Conservation (phyloP, 2,797 vertebrate genomes). For the Diglossa cyanea region DNA sequence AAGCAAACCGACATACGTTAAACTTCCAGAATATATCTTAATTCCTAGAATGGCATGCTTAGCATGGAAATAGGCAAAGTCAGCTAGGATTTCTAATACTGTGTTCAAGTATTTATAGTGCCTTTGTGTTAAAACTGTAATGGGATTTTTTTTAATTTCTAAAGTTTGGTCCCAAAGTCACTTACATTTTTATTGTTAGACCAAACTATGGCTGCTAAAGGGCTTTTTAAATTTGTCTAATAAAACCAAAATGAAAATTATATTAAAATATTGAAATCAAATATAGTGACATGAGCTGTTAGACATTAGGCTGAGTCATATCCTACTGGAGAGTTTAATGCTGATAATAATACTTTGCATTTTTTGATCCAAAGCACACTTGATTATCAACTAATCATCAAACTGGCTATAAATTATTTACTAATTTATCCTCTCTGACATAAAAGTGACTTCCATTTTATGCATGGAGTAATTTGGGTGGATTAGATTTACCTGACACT, state of each 20-base stretch:
- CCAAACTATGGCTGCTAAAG: neutral
- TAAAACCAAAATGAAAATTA: neutral
- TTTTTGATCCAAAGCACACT: neutral
- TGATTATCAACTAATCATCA: neutral
- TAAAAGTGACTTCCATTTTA: neutral
- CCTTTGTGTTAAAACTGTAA: neutral
- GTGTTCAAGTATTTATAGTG: neutral
- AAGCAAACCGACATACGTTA: neutral
- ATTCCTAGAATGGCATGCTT: neutral
- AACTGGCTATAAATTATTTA: neutral
- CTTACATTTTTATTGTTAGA: neutral
- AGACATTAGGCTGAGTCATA: neutral
- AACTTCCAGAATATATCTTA: neutral
- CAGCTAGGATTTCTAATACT: neutral
- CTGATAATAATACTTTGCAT: neutral
- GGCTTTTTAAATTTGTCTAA: neutral
- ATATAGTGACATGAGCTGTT: neutral
- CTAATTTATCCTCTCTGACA: neutral
- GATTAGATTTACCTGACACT: neutral
- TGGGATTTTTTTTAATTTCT: neutral
- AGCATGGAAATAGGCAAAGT: neutral
- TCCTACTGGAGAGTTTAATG: neutral
- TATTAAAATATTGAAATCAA: neutral
- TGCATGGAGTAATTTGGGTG: neutral
- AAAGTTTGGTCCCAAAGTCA: neutral